phyloP scores from a whole-genome alignment of 53 echinoderm and acorn worm genomes.

The Henricia sp. region DNA sequence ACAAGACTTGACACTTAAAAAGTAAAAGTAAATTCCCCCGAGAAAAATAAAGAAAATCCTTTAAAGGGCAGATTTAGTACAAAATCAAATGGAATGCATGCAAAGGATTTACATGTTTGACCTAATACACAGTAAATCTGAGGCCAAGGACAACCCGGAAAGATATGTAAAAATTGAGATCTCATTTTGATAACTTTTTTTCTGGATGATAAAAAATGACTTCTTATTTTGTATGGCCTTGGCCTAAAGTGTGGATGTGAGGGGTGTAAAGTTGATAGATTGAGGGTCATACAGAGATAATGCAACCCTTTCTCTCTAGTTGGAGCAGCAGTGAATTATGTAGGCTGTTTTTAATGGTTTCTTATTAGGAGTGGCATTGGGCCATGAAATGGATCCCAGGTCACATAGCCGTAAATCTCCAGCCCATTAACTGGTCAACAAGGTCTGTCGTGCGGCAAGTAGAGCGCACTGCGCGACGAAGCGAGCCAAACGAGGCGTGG shows the following conservation, averaged over 20 bases:
- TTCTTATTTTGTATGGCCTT: neutral
- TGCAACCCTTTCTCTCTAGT: neutral
- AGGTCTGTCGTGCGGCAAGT: neutral
- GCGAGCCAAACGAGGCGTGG: neutral
- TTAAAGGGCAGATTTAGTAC: too few species aligned
- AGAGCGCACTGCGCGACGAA: neutral
- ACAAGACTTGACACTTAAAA: too few species aligned
- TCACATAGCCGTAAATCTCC: constrained; percentile 25
- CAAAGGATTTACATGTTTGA: constrained; percentile 32
- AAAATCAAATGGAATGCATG: neutral
- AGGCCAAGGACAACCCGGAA: constrained; percentile 38
- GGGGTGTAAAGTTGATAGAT: neutral
- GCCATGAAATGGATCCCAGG: constrained; percentile 41
- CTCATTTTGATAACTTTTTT: neutral
- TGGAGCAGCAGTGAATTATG: neutral
- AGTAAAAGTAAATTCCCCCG: too few species aligned
- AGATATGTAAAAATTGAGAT: too few species aligned
- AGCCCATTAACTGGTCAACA: constrained; percentile 11
- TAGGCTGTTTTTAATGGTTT: constrained; percentile 37
- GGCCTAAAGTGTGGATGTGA: neutral
- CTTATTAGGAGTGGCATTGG: constrained; percentile 29
- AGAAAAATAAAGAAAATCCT: too few species aligned
- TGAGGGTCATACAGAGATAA: neutral
- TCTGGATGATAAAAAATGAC: neutral
- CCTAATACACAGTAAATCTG: neutral